Percentiles rank a stretch among this genome's conserved stretches.
These are phyloP conservation scores for Mesitornis unicolor DNA, from an alignment of 2,113 vertebrate genomes.

Conservation along the genomic window DNA sequence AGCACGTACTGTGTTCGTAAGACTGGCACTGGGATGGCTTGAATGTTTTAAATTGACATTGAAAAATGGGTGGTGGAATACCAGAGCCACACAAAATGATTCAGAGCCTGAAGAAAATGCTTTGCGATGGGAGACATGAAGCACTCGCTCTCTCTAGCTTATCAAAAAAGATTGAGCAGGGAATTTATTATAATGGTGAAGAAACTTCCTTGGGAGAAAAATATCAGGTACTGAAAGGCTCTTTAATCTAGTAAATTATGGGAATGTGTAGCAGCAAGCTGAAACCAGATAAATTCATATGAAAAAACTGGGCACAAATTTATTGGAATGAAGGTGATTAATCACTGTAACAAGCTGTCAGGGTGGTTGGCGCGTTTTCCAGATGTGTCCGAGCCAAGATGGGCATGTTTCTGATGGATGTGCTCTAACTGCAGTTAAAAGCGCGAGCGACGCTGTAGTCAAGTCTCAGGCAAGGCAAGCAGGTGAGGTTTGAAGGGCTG, in stretches of 20 bases:
- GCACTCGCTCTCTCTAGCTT: neutral
- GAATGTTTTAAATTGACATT: neutral
- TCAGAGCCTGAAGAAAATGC: conserved; percentile 38
- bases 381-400: neutral
- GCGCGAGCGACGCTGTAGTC: neutral
- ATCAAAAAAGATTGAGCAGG: conserved; percentile 18
- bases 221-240: conserved; percentile 34
- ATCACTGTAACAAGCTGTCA: conserved; percentile 32
- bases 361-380: neutral
- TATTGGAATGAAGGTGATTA: conserved; percentile 35
- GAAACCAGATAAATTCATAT: conserved; percentile 21
- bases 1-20: neutral
- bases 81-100: conserved; percentile 14
- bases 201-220: conserved; percentile 40
- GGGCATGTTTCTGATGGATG: neutral
- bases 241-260: conserved; percentile 50
- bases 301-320: conserved; percentile 19
- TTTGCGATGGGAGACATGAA: neutral
- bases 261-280: conserved; percentile 22
- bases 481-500: conserved; percentile 12
- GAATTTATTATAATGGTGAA: conserved; percentile 24
- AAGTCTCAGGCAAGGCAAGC: neutral
- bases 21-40: neutral
- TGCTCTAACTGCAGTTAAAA: neutral
- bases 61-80: conserved; percentile 22